phyloP scores from a whole-genome alignment of 2,797 vertebrate species.

The Monodelphis domestica region DNA sequence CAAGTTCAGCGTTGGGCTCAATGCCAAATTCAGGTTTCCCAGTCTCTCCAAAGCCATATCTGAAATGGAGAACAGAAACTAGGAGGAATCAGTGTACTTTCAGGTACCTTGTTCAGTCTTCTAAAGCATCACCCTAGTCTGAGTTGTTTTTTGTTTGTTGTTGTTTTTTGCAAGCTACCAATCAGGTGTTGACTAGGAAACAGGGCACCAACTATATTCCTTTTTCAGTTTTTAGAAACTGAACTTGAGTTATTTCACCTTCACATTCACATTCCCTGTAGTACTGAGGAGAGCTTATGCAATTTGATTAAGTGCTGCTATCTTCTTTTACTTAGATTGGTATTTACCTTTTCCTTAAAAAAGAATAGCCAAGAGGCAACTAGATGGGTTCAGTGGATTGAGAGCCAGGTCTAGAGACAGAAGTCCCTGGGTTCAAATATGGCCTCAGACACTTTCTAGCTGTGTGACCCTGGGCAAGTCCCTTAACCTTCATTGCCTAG shows the following conservation, averaged over 20 bases:
- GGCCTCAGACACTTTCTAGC: no score
- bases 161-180: slow-evolving; percentile 23
- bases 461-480: no score
- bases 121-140: neutral
- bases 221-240: neutral
- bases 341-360: slow-evolving; percentile 29
- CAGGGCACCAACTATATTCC: neutral
- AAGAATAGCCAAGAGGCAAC: no score
- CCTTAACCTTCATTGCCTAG: no score
- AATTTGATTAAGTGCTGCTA: neutral
- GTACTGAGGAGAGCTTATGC: neutral
- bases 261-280: slow-evolving; percentile 24
- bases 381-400: no score
- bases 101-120: slow-evolving; percentile 30
- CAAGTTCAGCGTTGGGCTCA: slow-evolving; percentile 90
- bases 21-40: slow-evolving; percentile 92
- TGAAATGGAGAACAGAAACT: slow-evolving; percentile 79
- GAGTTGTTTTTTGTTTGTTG: neutral
- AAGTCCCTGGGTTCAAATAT: no score
- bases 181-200: slow-evolving; percentile 47
- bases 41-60: slow-evolving; percentile 94
- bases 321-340: slow-evolving; percentile 21
- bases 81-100: slow-evolving; percentile 16
- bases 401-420: no score
- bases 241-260: slow-evolving; percentile 1